Percentiles rank a stretch among this genome's conserved stretches.
phyloP scores from a whole-genome alignment of 1,140 invertebrate species.

The Drosophila tsacasi region DNA sequence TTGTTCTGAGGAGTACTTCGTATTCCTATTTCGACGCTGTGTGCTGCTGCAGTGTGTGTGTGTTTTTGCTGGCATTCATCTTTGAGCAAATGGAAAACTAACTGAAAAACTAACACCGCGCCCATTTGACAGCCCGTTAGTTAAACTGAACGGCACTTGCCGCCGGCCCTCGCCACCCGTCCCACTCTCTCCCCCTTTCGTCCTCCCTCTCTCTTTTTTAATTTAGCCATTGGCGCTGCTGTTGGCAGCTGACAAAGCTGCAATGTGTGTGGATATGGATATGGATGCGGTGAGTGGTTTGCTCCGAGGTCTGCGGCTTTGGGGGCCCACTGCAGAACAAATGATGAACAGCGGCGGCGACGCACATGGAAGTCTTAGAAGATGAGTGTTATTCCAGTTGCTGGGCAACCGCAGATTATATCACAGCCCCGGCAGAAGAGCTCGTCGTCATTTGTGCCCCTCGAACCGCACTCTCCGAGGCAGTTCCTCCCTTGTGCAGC shows the following conservation, averaged over 20 bases:
- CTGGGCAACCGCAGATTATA: conserved; percentile 71
- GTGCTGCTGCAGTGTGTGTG: conserved; percentile 1
- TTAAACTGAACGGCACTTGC: conserved; percentile 61
- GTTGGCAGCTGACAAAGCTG: conserved; percentile 58
- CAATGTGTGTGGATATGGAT: conserved; percentile 42
- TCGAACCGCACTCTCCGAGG: background rate
- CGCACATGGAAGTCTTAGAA: conserved; percentile 47
- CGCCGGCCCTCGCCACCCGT: conserved; percentile 18
- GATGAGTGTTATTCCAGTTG: conserved; percentile 40
- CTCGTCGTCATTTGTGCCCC: conserved; percentile 45
- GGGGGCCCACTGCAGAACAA: conserved; percentile 12
- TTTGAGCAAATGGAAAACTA: conserved; percentile 56
- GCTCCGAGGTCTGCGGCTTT: conserved; percentile 16
- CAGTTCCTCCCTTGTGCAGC: conserved; percentile 18
- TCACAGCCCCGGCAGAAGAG: conserved; percentile 56
- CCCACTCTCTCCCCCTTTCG: background rate
- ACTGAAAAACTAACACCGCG: conserved; percentile 51
- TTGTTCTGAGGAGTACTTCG: conserved; percentile 17
- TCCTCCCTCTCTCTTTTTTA: conserved; percentile 48
- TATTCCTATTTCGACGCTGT: conserved; percentile 25
- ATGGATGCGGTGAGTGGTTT: conserved; percentile 23
- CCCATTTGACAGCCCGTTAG: conserved; percentile 58
- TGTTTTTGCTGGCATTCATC: conserved; percentile 48
- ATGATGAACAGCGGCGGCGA: conserved; percentile 33
- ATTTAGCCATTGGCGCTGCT: conserved; percentile 62